Conservation (phyloP, 2,797 vertebrate genomes). For the Acropternis orthonyx region DNA sequence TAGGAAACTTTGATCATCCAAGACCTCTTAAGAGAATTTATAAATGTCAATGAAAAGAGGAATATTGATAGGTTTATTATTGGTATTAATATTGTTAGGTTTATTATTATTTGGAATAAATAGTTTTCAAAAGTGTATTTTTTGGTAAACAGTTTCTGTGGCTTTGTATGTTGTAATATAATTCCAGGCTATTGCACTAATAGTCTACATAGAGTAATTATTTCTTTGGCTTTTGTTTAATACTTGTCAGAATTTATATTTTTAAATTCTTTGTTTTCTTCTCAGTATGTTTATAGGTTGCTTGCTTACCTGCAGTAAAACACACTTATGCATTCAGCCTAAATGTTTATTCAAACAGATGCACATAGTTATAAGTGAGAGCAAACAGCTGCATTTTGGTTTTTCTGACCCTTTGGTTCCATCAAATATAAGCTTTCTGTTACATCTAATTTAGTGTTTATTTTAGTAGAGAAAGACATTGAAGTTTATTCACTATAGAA, state of each 20-base stretch:
- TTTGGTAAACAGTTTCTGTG: neutral
- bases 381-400: neutral
- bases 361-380: neutral
- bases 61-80: neutral
- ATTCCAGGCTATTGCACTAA: neutral
- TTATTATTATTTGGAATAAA: neutral
- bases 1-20: neutral
- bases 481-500: neutral
- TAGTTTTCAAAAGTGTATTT: neutral
- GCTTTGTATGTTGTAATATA: neutral
- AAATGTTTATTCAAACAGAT: neutral
- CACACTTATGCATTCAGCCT: neutral
- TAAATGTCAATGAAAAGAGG: neutral
- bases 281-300: neutral
- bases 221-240: neutral
- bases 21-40: neutral
- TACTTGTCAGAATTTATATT: neutral
- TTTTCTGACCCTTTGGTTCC: neutral
- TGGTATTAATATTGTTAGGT: rapidly evolving
- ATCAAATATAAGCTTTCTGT: neutral
- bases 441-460: neutral
- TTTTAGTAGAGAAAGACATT: neutral
- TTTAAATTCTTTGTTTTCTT: neutral
- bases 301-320: neutral
- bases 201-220: neutral